Conservation (phyloP, 2,888 invertebrate species). For the Philhelius pedissequus region DNA sequence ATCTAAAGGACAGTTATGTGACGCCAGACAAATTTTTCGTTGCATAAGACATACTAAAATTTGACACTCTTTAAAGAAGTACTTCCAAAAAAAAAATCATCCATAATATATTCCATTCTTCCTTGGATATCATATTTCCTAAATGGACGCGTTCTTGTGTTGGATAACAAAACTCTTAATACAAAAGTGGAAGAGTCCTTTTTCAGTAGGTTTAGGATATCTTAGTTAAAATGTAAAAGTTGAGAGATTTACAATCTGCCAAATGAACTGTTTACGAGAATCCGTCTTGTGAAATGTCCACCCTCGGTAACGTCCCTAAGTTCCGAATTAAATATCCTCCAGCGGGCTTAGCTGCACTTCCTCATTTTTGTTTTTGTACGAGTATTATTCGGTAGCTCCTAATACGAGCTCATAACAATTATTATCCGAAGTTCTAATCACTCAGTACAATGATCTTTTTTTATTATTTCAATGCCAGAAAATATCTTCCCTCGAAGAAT, state of each 20-base stretch:
- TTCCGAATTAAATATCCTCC: conserved; percentile 48
- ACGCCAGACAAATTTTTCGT: conserved; percentile 55
- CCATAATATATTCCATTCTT: conserved; percentile 13
- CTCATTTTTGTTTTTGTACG: conserved; percentile 38
- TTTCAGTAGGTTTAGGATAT: neutral
- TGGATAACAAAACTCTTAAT: neutral
- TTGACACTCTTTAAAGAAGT: conserved; percentile 28
- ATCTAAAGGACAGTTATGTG: conserved; percentile 49
- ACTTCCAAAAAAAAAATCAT: neutral
- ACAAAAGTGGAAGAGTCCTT: neutral
- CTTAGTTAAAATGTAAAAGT: neutral
- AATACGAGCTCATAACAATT: conserved; percentile 43
- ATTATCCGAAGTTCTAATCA: conserved; percentile 58
- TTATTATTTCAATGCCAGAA: conserved; percentile 25
- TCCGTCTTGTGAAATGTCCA: conserved; percentile 54
- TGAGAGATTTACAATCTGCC: conserved; percentile 58
- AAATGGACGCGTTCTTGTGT: conserved; percentile 19
- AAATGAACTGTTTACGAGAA: conserved; percentile 57
- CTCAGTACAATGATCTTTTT: conserved; percentile 34
- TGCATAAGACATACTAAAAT: conserved; percentile 42
- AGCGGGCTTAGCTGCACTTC: conserved; percentile 59
- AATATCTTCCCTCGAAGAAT: conserved; percentile 39
- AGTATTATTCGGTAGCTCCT: conserved; percentile 19
- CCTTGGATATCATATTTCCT: conserved; percentile 56
- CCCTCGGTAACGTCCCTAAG: conserved; percentile 42